phyloP scores from a whole-genome alignment of 2,888 invertebrate species.

The Pardosa pseudoannulata region DNA sequence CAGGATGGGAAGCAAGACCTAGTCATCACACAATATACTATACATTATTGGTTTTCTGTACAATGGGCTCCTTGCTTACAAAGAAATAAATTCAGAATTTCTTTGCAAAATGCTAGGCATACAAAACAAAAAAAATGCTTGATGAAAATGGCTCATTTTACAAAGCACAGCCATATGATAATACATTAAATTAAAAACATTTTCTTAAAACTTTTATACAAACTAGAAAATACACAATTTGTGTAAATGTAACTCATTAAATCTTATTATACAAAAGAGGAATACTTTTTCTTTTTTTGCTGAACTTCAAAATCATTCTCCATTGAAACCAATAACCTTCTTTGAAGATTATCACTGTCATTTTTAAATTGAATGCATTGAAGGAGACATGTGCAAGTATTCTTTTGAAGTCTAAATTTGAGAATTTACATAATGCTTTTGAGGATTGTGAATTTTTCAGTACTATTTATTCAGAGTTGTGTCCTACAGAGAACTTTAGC shows the following conservation, averaged over 20 bases:
- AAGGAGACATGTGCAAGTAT: too few relatives aligned
- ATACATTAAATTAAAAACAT: slow-evolving; percentile 1
- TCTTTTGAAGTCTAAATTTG: too few relatives aligned
- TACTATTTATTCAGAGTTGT: too few relatives aligned
- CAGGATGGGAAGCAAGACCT: slow-evolving; percentile 59
- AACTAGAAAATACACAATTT: slow-evolving; percentile 4
- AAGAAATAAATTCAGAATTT: slow-evolving; percentile 15
- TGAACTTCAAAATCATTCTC: slow-evolving; percentile 5
- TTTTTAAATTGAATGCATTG: too few relatives aligned
- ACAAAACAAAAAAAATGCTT: slow-evolving; percentile 4
- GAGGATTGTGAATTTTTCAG: too few relatives aligned
- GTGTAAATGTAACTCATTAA: neutral
- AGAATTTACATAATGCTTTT: too few relatives aligned
- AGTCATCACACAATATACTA: slow-evolving; percentile 61
- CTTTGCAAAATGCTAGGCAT: neutral
- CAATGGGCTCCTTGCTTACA: slow-evolving; percentile 46
- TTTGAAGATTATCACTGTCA: too few relatives aligned
- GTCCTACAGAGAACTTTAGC: too few relatives aligned
- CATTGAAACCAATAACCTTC: neutral
- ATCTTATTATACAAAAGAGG: slow-evolving; percentile 6
- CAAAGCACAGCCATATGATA: slow-evolving; percentile 10
- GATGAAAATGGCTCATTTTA: slow-evolving; percentile 18
- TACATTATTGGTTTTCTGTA: slow-evolving; percentile 57
- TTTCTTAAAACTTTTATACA: neutral
- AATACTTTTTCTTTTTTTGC: neutral